These are phyloP conservation scores for Cavia aperea DNA, from an alignment of 2,113 vertebrate genomes.

Conservation along the genomic window DNA sequence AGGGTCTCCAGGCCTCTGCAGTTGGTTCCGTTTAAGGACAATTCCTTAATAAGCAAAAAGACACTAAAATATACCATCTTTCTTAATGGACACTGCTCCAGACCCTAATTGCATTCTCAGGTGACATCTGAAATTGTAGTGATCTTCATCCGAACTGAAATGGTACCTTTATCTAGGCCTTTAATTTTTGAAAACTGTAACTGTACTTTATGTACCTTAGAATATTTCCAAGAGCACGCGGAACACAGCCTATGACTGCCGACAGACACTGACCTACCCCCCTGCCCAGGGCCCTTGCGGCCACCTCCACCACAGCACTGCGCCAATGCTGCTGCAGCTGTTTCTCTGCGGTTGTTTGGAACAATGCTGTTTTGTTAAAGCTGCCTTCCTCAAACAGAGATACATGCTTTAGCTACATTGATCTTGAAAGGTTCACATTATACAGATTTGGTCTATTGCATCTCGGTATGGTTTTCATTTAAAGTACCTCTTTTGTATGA, in stretches of 20 bases:
- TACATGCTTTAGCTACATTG: conserved; percentile 68
- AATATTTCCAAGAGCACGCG: neutral
- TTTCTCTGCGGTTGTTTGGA: conserved; percentile 33
- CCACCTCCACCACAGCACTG: too few species aligned
- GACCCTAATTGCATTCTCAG: neutral
- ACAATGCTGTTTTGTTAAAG: conserved; percentile 56
- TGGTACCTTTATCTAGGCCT: neutral
- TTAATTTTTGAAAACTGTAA: neutral
- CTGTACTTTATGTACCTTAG: neutral
- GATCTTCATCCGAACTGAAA: neutral
- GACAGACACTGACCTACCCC: too few species aligned
- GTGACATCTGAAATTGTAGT: neutral
- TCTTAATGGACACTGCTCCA: neutral
- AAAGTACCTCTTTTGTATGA: conserved; percentile 61
- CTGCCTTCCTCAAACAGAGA: conserved; percentile 59
- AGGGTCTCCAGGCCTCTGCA: neutral
- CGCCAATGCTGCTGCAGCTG: conserved; percentile 16
- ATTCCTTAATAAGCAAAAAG: neutral
- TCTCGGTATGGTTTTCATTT: conserved; percentile 64
- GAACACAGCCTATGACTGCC: neutral
- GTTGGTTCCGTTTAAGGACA: neutral
- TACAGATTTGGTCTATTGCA: conserved; percentile 52
- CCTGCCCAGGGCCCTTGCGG: too few species aligned
- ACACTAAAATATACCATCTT: neutral
- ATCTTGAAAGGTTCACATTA: conserved; percentile 74